Conservation (phyloP, 2,888 invertebrate genomes). For the Meta bourneti region DNA sequence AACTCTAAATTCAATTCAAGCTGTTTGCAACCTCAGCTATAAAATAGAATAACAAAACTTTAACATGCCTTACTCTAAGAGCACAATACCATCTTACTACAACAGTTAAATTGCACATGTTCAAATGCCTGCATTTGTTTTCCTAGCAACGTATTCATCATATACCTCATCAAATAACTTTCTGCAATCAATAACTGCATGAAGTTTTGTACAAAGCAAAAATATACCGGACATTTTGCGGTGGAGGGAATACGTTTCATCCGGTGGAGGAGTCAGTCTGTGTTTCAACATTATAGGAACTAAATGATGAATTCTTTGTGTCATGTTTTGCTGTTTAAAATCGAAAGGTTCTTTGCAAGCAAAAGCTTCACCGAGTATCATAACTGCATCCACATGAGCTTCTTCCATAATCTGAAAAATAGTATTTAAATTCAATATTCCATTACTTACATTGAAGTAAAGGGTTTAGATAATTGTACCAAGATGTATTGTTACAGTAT, state of each 20-base stretch:
- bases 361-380: slow-evolving; percentile 98
- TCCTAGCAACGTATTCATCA: slow-evolving; percentile 78
- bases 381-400: slow-evolving; percentile 97
- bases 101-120: not conserved
- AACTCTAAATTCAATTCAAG: no score
- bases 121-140: slow-evolving; percentile 6
- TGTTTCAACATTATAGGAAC: slow-evolving; percentile 97
- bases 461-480: no score
- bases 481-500: no score
- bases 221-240: slow-evolving; percentile 97
- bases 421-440: not conserved
- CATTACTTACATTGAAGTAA: no score
- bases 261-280: slow-evolving; percentile 96
- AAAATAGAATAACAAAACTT: no score
- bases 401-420: slow-evolving; percentile 89
- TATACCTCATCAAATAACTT: slow-evolving; percentile 91
- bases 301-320: slow-evolving; percentile 88
- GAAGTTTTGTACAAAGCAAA: slow-evolving; percentile 92
- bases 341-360: slow-evolving; percentile 88
- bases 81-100: not conserved
- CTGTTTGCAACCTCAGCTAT: no score
- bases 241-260: slow-evolving; percentile 98
- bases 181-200: slow-evolving; percentile 89
- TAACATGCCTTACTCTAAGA: no score
- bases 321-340: slow-evolving; percentile 92